Conservation (phyloP, 2,888 invertebrate genomes). For the Polymixis flavicincta region DNA sequence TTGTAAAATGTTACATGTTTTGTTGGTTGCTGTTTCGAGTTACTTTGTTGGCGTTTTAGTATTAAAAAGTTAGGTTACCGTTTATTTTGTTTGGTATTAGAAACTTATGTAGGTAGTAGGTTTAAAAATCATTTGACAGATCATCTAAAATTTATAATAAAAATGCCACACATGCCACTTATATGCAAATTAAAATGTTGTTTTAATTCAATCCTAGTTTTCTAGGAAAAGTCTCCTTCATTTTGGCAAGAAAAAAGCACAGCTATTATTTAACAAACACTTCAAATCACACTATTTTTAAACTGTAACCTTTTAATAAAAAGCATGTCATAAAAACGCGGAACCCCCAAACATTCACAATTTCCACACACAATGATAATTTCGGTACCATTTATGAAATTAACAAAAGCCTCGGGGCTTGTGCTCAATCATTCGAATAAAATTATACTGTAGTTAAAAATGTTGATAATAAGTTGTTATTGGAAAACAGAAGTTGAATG, state of each 20-base stretch:
- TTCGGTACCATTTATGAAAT: constrained; percentile 50
- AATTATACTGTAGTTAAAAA: constrained; percentile 47
- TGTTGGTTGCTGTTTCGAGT: not conserved
- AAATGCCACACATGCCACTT: too few species aligned
- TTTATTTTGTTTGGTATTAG: constrained; percentile 1
- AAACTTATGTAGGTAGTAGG: not conserved
- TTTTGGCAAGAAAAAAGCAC: not conserved
- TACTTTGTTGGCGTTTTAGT: constrained; percentile 29
- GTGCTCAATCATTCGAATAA: constrained; percentile 47
- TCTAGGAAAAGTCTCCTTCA: not conserved
- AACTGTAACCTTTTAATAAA: not conserved
- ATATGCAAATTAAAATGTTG: not conserved
- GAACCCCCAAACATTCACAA: constrained; percentile 9
- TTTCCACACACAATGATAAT: constrained; percentile 33
- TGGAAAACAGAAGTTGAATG: constrained; percentile 27
- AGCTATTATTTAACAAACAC: not conserved
- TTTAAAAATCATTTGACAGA: not conserved
- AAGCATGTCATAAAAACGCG: constrained; percentile 14
- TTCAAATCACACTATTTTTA: not conserved
- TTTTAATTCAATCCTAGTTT: not conserved
- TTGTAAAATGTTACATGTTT: constrained; percentile 21
- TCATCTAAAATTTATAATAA: not conserved
- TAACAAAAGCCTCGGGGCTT: constrained; percentile 45
- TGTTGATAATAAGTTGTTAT: constrained; percentile 29
- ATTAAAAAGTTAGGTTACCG: not conserved